These are phyloP conservation scores for Dysmachus trigonus DNA, from an alignment of 2,888 invertebrate genomes.

Conservation along the genomic window DNA sequence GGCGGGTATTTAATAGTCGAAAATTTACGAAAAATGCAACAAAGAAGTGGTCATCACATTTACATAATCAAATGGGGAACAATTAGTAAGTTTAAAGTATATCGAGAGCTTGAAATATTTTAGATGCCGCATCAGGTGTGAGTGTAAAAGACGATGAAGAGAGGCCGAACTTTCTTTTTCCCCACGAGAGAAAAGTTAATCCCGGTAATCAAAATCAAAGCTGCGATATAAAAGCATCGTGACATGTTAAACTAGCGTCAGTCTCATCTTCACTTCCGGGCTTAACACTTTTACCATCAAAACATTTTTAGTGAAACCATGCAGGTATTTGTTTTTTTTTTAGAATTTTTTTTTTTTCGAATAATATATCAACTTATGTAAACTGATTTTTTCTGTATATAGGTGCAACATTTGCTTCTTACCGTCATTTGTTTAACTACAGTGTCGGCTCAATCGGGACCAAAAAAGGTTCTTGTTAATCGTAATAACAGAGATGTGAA, in stretches of 20 bases:
- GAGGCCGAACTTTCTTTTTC: not conserved
- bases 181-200: not conserved
- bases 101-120: not conserved
- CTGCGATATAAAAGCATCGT: slow-evolving; percentile 13
- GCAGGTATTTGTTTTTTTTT: slow-evolving; percentile 13
- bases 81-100: not conserved
- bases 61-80: not conserved
- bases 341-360: slow-evolving; percentile 12
- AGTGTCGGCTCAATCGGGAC: not conserved
- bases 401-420: not conserved
- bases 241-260: not conserved
- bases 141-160: not conserved
- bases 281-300: not conserved
- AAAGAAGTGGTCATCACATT: not conserved
- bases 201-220: slow-evolving; percentile 1
- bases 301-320: not conserved
- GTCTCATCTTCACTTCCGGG: slow-evolving; percentile 23
- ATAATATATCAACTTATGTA: not conserved
- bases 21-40: not conserved
- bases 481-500: not conserved
- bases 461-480: not conserved
- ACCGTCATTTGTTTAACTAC: not conserved
- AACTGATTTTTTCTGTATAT: not conserved
- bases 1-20: not conserved
- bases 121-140: not conserved